These are phyloP conservation scores for Bombyx huttoni DNA, from an alignment of 2,888 invertebrate species.

Conservation along the genomic window DNA sequence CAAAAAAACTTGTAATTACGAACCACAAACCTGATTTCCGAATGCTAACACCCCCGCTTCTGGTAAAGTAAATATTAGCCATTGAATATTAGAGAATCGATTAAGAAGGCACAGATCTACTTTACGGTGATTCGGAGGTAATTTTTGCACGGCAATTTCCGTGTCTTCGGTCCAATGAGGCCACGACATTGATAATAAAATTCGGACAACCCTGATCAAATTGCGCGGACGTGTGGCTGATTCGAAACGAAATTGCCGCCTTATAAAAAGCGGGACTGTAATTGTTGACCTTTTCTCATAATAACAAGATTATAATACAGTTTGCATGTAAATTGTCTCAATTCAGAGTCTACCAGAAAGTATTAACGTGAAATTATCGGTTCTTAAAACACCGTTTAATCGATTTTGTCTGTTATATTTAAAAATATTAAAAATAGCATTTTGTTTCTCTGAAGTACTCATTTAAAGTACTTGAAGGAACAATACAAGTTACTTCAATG, in stretches of 20 bases:
- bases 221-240: slow-evolving; percentile 43
- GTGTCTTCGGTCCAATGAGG: slow-evolving; percentile 31
- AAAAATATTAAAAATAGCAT: not conserved
- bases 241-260: slow-evolving; percentile 33
- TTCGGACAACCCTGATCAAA: slow-evolving; percentile 40
- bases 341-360: slow-evolving; percentile 7
- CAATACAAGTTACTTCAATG: too few species aligned
- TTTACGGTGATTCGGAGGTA: slow-evolving; percentile 26
- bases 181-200: slow-evolving; percentile 36
- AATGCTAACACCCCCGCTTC: too few species aligned
- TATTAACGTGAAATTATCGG: slow-evolving; percentile 6
- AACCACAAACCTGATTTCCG: too few species aligned
- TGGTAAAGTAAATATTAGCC: too few species aligned
- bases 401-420: slow-evolving; percentile 1
- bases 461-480: not conserved
- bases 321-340: slow-evolving; percentile 7
- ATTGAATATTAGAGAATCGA: too few species aligned
- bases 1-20: too few species aligned
- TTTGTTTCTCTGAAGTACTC: slow-evolving; percentile 1
- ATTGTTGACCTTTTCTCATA: slow-evolving; percentile 38
- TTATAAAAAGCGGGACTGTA: slow-evolving; percentile 32
- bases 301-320: slow-evolving; percentile 20
- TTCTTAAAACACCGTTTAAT: not conserved
- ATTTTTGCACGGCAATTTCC: slow-evolving; percentile 33
- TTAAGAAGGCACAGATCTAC: too few species aligned